phyloP scores from a whole-genome alignment of 53 echinoderm and acorn worm species.

The Echinarachnius parma region DNA sequence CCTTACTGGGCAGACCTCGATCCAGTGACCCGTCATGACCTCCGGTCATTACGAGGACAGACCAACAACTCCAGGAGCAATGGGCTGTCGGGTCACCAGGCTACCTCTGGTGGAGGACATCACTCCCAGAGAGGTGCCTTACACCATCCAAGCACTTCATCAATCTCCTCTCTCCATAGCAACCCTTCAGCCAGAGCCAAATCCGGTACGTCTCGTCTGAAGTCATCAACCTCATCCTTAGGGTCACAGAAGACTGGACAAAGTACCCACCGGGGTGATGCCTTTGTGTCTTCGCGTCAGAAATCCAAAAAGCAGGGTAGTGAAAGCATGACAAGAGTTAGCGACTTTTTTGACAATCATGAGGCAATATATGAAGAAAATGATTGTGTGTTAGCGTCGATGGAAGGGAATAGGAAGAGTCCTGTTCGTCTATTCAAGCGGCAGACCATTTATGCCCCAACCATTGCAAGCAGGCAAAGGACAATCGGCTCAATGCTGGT shows the following conservation, averaged over 20 bases:
- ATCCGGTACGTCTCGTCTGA: not conserved
- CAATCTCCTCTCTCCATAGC: conserved; percentile 10
- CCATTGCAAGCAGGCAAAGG: conserved; percentile 80
- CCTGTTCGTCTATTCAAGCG: conserved; percentile 21
- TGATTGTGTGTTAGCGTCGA: not conserved
- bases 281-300: conserved; percentile 3
- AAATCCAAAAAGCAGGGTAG: conserved; percentile 1
- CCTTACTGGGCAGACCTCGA: conserved; percentile 41
- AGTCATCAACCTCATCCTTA: not conserved
- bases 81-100: not conserved
- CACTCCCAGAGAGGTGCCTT: not conserved
- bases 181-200: conserved; percentile 6
- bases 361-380: no score
- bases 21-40: conserved; percentile 8
- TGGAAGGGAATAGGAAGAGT: not conserved
- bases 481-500: conserved; percentile 58
- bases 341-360: conserved; percentile 1
- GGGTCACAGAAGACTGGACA: not conserved
- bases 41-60: conserved; percentile 3
- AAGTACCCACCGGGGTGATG: not conserved
- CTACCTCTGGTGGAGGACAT: not conserved
- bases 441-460: conserved; percentile 72
- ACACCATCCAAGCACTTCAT: conserved; percentile 9
- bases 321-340: not conserved
- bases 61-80: conserved; percentile 18